Evolutionary conservation across 92 coral and sea anemone genomes (phyloP), one percentile per base, ranked within the genome.

Genomic region (Bergia sp.): DNA sequence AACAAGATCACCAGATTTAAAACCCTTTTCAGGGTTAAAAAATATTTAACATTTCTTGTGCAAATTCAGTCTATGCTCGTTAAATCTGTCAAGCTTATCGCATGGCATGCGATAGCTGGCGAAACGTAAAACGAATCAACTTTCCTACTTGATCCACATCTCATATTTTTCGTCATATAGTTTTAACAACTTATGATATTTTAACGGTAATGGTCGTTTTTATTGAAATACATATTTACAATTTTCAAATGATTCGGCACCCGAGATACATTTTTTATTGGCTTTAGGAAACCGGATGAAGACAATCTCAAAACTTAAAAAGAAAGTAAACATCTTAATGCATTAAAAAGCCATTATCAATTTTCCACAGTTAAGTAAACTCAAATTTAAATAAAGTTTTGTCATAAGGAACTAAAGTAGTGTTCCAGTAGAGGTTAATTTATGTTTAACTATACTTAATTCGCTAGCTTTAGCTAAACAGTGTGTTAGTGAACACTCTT

Each of bases 181-280:
- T 67, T 65, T 65, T 65, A 42, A 65, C 61, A 4, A 64, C 36
- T 50, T 66, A 82, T 43, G 75, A 61, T 61, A 20, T 61, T 49
- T 79, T 79, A 45, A 50, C 66, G 66, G 64, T 50, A 79, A 79
- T 18, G 80, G 80, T 76, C 37, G 41, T 66, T 40, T 8, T 40
- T 66, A 44, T 11, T 12, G 40, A 65, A 64, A 16, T 82, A 18
- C 8, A 4, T 45, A 20, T 72, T 71, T 72, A 53, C 44, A 84
- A 72, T 84, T 66, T 84, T 84, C 44, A 71, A 45, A 41, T 72
- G 79, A 84, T 71, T 18, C 43, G 49, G 43, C 65, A 57, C 40
- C 75, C 13, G 75, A 67, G 53, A 69, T 71, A 84, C 10, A 44
- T 84, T 69, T 84, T 84, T 42, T 71, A 84, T 69, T 84, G 47